phyloP scores from a whole-genome alignment of 2,888 invertebrate genomes.

The Gastrophysa polygoni region DNA sequence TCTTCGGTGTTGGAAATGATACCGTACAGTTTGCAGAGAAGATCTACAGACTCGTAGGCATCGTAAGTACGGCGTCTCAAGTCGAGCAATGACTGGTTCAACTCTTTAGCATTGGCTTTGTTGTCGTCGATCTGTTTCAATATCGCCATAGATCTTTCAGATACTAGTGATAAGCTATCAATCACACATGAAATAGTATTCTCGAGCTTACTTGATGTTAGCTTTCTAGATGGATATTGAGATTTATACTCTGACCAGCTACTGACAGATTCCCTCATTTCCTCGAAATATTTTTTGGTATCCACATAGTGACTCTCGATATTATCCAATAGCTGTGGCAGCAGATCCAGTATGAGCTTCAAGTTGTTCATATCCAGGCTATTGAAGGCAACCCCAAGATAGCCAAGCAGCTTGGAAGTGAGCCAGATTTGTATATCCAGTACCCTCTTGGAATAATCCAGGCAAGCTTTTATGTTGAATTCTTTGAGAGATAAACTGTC shows the following conservation, averaged over 20 bases:
- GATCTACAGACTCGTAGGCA: constrained; percentile 45
- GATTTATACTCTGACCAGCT: constrained; percentile 31
- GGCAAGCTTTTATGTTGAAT: constrained; percentile 14
- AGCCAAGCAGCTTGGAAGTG: constrained; percentile 41
- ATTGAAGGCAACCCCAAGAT: constrained; percentile 33
- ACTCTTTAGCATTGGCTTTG: constrained; percentile 18
- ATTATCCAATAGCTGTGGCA: constrained; percentile 11
- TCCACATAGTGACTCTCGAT: constrained; percentile 22
- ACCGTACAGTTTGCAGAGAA: constrained; percentile 42
- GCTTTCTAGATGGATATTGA: constrained; percentile 12
- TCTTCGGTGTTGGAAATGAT: constrained; percentile 34
- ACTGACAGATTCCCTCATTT: constrained; percentile 29
- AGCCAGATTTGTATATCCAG: constrained; percentile 38
- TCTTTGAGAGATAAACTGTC: constrained; percentile 9
- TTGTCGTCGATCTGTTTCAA: constrained; percentile 32
- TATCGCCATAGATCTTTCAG: constrained; percentile 39
- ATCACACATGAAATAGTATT: constrained; percentile 37
- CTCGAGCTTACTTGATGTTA: constrained; percentile 36
- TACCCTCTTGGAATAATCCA: constrained; percentile 19
- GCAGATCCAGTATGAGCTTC: too few species aligned
- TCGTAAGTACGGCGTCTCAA: constrained; percentile 40
- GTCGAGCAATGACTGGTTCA: constrained; percentile 35
- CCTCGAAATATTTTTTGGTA: constrained; percentile 35
- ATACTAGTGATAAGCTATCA: constrained; percentile 40
- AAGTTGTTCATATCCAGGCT: too few species aligned